Base-by-base conservation (phyloP, 2,888 invertebrate species). In the Deilephila elpenor region DNA sequence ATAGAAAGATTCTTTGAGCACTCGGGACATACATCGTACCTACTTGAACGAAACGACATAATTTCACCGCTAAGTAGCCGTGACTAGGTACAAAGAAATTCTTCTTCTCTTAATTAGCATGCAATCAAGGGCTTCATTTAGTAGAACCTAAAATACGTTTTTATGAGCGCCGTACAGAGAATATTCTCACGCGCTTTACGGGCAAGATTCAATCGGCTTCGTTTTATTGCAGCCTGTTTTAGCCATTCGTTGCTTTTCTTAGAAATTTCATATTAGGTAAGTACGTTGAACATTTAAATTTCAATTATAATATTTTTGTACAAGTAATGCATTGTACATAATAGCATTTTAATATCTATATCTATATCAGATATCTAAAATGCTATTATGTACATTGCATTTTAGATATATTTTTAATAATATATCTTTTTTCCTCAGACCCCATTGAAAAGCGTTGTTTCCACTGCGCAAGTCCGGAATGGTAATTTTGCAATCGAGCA, bases 61-160 rank as follows among this genome's bases (percentile, higher is more conserved):
- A 80, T 86, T 79, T 79, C 76, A 78, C 71, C 71, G 44, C 75
- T 59, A 75, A 77, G 76, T 73, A 80, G 72, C 19, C 62, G 14
- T 73, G 34, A 70, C 75, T 78, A 75, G 73, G 75, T 74, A 90
- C 88, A 91, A 85, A 87, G 89, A 88, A 86, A 84, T 85, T 88
- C 85, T 91, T 89, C 84, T 89, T 85, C 87, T 88, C 82, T 91
- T 89, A 90, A 93, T 93, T 90, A 92, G 87, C 87, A 86, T 89
- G 87, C 83, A 89, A 91, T 92, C 89, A 92, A 91, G 86, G 86
- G 88, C 86, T 87, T 88, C 90, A 86, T 91, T 93, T 88, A 91
- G 84, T 88, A 79, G 82, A 86, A 84, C 84, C 84, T 79, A 87
- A 88, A 88, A 85, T 77, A 89, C 86, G 83, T 90, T 92, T 74